Evolutionary conservation across 2,888 invertebrate species (phyloP).

Genomic region (Lottia scabra): DNA sequence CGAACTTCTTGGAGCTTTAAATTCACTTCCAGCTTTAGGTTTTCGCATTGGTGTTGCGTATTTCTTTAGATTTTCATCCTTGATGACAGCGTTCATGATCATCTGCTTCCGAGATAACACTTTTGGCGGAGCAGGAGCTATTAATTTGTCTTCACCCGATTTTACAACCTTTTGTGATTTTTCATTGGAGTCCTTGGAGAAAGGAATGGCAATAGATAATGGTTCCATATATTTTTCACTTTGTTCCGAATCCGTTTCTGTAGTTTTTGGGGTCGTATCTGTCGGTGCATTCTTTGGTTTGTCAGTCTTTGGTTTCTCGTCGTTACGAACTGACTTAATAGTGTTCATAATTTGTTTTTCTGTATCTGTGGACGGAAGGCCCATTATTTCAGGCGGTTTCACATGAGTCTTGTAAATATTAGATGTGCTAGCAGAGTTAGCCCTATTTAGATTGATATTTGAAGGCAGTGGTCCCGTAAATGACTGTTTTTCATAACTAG

Average conservation of each 20-base stretch:
- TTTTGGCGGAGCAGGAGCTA: constrained; percentile 16
- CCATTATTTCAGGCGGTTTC: background rate
- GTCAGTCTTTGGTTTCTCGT: background rate
- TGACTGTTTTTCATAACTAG: background rate
- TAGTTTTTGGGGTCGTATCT: background rate
- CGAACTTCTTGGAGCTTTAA: constrained; percentile 17
- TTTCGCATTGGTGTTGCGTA: constrained; percentile 29
- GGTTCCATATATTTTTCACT: constrained; percentile 18
- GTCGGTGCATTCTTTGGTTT: background rate
- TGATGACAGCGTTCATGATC: constrained; percentile 48
- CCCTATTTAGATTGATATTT: background rate
- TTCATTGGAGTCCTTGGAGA: constrained; percentile 1
- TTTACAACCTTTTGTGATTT: background rate
- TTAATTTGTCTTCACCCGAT: background rate
- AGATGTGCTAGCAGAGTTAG: background rate
- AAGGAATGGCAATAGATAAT: constrained; percentile 24
- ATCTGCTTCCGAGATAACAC: constrained; percentile 47
- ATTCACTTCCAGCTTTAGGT: constrained; percentile 17
- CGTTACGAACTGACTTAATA: background rate
- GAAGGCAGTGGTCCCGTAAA: background rate
- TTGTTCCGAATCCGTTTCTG: background rate
- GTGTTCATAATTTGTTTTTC: background rate
- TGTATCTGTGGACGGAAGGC: background rate
- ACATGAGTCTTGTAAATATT: background rate
- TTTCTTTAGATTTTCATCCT: constrained; percentile 50